A percentile compares a stretch with the other conserved stretches of the same genome.
Evolutionary conservation across 2,113 vertebrate species (phyloP).

Genomic region (Xyrauchen texanus): DNA sequence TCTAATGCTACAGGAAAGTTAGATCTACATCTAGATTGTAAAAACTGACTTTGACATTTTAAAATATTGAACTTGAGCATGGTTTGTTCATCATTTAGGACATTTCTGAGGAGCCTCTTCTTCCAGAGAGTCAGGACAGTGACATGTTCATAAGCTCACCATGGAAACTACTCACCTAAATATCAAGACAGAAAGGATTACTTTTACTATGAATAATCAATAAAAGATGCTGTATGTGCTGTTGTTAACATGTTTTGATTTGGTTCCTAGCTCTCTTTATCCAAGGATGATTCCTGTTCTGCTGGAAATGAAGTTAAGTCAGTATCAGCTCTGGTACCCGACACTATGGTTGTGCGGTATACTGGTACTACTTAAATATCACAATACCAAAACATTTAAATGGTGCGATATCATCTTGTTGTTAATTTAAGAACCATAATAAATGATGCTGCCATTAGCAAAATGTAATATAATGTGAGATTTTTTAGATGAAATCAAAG

Average conservation of each 20-base stretch:
- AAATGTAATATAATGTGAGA: too few relatives aligned
- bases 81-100: slow-evolving; percentile 60
- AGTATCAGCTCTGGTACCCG: slow-evolving; percentile 91
- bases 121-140: slow-evolving; percentile 88
- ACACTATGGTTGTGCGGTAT: slow-evolving; percentile 61
- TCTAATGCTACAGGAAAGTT: too few relatives aligned
- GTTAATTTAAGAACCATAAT: too few relatives aligned
- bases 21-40: too few relatives aligned
- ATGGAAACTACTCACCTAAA: slow-evolving; percentile 92
- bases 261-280: slow-evolving; percentile 85
- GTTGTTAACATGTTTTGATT: neutral
- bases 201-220: neutral
- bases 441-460: too few relatives aligned
- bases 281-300: slow-evolving; percentile 85
- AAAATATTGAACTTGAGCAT: too few relatives aligned
- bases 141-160: slow-evolving; percentile 84
- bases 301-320: slow-evolving; percentile 93
- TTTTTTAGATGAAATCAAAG: too few relatives aligned
- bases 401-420: too few relatives aligned
- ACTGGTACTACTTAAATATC: too few relatives aligned
- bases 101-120: slow-evolving; percentile 89
- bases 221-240: too few relatives aligned
- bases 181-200: slow-evolving; percentile 4
- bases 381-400: too few relatives aligned
- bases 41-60: too few relatives aligned